Conservation (phyloP, 2,888 invertebrate genomes). For the Glomeris marginata region DNA sequence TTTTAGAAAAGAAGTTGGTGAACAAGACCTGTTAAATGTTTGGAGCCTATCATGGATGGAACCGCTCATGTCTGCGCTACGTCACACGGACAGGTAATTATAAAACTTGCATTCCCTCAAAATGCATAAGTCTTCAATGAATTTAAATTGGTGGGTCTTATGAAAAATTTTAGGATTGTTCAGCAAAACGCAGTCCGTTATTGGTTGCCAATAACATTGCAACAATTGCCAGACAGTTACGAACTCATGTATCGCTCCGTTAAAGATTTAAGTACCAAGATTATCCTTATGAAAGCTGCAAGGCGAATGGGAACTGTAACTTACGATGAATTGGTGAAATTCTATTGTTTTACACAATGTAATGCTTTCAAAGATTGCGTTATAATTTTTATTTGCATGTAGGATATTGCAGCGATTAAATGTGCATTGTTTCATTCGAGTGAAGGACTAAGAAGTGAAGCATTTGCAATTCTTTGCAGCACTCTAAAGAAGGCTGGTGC, state of each 20-base stretch:
- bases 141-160: not conserved
- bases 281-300: not conserved
- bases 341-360: not conserved
- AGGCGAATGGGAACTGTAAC: constrained; percentile 1
- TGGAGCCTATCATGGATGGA: not conserved
- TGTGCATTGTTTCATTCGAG: not conserved
- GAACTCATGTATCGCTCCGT: not conserved
- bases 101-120: not conserved
- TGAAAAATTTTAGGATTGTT: constrained; percentile 5
- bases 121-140: not conserved
- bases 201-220: constrained; percentile 2
- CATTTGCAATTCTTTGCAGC: constrained; percentile 5
- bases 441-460: constrained; percentile 4
- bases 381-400: not conserved
- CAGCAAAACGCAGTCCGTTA: constrained; percentile 6
- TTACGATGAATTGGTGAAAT: not conserved
- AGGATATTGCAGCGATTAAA: constrained; percentile 1
- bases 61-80: constrained; percentile 1
- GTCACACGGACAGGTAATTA: not conserved
- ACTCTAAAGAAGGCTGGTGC: constrained; percentile 3
- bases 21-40: not conserved
- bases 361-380: not conserved
- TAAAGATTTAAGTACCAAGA: not conserved
- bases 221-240: constrained; percentile 3
- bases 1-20: not conserved